Base-by-base conservation (phyloP, 2,888 invertebrate genomes). In the Drosophila villosipedis region DNA sequence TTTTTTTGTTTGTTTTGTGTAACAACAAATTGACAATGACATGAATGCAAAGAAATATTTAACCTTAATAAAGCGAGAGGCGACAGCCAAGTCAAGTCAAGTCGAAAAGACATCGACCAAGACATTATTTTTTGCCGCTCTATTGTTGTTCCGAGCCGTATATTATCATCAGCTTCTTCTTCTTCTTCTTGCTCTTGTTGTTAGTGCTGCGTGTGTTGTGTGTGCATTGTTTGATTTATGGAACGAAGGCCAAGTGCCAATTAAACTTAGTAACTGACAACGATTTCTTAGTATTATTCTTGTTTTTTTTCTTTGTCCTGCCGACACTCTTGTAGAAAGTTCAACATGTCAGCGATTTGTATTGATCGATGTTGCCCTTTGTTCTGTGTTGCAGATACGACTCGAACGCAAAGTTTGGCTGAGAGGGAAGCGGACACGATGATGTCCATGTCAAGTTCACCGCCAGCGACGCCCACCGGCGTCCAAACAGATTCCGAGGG, bases 401-500 rank as follows among this genome's bases (percentile, higher is more conserved):
- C 72, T 43, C 78, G 76, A 47, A 70, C 73, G 53, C 83, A 81
- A 19, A 78, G 83, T 62, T 58, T 65, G 62, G 64, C 75, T 35
- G 84, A 84, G 65, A 74, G 77, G 66, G 68, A 68, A 61, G 53
- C 65, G 54, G 66, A 72, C 52, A 83, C 58, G 14, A 90, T 89
- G 92, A 91, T 91, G 89, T 91, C 91, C 78, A 92, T 92, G 92
- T 87, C 91, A 75, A 92, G 92, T 79, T 91, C 92, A 60, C 92
- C 92, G 68, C 91, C 94, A 80, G 92, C 91, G 61, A 89, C 85
- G 57, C 88, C 85, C 14, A 89, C 87, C 14, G 94, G 94, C 74
- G 94, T 94, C 76, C 94, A 93, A 82, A 94, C 94, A 74, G 95
- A 94, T 82, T 94, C 95, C 72, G 95, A 96, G 73, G 97, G 96